Evolutionary conservation across 2,797 vertebrate species (phyloP), one percentile per base, ranked within the genome.

Genomic region (Manis pentadactyla): DNA sequence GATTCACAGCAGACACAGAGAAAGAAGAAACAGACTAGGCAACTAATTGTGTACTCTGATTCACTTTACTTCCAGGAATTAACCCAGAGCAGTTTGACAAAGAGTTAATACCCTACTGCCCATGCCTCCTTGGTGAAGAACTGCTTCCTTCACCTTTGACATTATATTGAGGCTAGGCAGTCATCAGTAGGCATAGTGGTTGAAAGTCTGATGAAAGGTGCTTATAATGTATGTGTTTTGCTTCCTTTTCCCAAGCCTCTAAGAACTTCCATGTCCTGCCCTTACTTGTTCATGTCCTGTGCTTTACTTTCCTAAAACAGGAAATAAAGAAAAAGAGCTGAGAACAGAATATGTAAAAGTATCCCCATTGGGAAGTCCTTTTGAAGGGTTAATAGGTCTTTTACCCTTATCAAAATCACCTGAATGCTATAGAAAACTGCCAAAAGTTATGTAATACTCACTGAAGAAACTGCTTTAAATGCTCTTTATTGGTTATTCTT

Each of bases 241-340:
- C 78, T 90, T 86, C 46, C 63, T 69, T 61, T 69, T 12, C 42
- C 42, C 12, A 42, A 15, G 23, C 21, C 18, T 15, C 46, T 51
- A 69, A 83, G 18, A 90, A 83, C 15, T 13, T 68, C 55, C 25
- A 63, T 21, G 64, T 71, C 25, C n/a, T 68, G 49, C 42, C 17
- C 19, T 83, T 83, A 64, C 12, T 87, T 37, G 73, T 92, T 91
- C 68, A 59, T 83, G 83, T 71, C 13, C 7, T 57, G 19, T n/a
- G 57, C 23, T 92, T 95, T 88, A 83, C 59, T 86, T 96, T 23
- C 23, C 49, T 75, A 49, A 85, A 94, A 81, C 34, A 90, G 31
- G 57, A 95, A 95, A 93, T 61, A 87, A 93, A 53, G 55, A 46
- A 88, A 87, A 11, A 69, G 25, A 88, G 6, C 5, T 66, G 37